These are phyloP conservation scores for Takifugu ocellatus DNA, from an alignment of 2,797 vertebrate species.

Conservation along the genomic window DNA sequence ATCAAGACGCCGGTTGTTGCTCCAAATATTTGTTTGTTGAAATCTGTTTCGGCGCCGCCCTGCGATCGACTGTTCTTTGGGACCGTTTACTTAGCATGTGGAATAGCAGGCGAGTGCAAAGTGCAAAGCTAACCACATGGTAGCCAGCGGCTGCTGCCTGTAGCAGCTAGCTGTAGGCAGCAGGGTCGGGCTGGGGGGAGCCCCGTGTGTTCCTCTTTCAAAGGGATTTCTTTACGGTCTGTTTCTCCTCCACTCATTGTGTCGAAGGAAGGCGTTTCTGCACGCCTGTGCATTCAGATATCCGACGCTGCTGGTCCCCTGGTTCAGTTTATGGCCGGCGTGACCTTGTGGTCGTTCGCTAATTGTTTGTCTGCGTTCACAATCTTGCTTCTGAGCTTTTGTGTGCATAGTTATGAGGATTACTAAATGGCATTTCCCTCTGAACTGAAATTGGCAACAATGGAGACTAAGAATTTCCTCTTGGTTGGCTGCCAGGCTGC, in stretches of 20 bases:
- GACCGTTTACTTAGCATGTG: slow-evolving; percentile 2
- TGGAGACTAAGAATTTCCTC: slow-evolving; percentile 51
- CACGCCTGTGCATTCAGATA: slow-evolving; percentile 7
- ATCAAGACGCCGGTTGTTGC: slow-evolving; percentile 10
- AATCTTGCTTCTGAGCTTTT: slow-evolving; percentile 24
- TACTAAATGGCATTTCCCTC: slow-evolving; percentile 54
- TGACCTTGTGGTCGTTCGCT: slow-evolving; percentile 5
- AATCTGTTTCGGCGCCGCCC: not conserved
- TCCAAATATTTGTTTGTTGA: slow-evolving; percentile 25
- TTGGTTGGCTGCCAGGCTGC: slow-evolving; percentile 41
- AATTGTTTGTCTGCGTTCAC: slow-evolving; percentile 21
- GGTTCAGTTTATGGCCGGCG: slow-evolving; percentile 12
- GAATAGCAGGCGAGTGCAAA: not conserved
- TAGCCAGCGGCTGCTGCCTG: slow-evolving; percentile 4
- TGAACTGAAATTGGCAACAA: slow-evolving; percentile 51
- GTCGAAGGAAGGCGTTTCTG: slow-evolving; percentile 1
- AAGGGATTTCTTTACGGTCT: slow-evolving; percentile 53
- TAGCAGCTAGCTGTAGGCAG: slow-evolving; percentile 9
- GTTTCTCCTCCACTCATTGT: slow-evolving; percentile 42
- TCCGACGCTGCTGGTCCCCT: slow-evolving; percentile 6
- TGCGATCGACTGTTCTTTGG: slow-evolving; percentile 6
- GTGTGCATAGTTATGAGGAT: slow-evolving; percentile 43
- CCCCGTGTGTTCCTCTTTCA: slow-evolving; percentile 42
- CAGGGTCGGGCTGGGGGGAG: slow-evolving; percentile 16
- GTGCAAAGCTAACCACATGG: not conserved